Evolutionary conservation across 2,113 vertebrate genomes (phyloP), one percentile per base, ranked within the genome.

Genomic region (Sinocyclocheilus grahami): DNA sequence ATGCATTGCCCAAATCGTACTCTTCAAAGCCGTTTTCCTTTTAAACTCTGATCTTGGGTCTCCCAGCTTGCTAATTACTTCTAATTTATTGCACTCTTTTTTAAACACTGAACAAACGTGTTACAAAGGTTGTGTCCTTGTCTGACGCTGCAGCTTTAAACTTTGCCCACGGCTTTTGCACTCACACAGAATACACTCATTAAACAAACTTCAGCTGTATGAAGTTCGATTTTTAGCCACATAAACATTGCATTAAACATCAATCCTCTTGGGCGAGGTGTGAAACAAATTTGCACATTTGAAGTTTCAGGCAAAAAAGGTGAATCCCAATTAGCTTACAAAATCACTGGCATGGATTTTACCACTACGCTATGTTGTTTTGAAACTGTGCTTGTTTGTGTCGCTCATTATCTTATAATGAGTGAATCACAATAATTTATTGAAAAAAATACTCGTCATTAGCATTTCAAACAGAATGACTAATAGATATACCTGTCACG

Each of bases 401-500:
- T 53, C 24, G n/a, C n/a, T 74, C 85, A 81, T 81, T 81, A 46
- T 74, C 53, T 86, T 18, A 39, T 39, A 86, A 86, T 30, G 65
- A 80, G 48, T 9, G 14, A 74, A 80, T 42, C 22, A 5, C 33
- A 72, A 48, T 74, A 0, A 69, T 58, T 79, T 27, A 48, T 74
- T 71, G 74, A 24, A 80, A 69, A 80, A 67, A 5, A 22, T 5
- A 22, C 1, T 74, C 1, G 11, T 58, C 16, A 77, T 82, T 69
- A 58, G 69, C 65, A 85, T 71, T n/a, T 48, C 72, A 85, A 69
- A 71, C 20, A 3, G 27, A 83, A 27, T 9, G 58, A 11, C 24
- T 20, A 77, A 53, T 16, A 13, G 30, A 58, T 93, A 95, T 96
- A 97, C 96, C 96, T 96, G 96, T 97, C 96, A 93, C 94, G 95